Evolutionary conservation across 2,797 vertebrate genomes (phyloP), one percentile per base, ranked within the genome.

Genomic region (Hozukius guyotensis): DNA sequence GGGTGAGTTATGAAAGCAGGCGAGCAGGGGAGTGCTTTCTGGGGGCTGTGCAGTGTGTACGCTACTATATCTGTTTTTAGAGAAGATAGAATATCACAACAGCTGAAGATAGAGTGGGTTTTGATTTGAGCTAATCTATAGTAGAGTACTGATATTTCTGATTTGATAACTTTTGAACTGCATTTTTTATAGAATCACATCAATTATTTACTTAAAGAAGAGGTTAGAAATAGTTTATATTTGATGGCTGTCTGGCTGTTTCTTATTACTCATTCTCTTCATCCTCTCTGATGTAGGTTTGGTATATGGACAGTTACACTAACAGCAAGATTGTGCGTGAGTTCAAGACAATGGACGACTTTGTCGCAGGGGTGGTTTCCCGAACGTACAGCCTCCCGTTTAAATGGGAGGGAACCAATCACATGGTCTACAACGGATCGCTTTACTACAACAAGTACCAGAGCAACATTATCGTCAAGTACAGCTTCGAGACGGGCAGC

Each of bases 371-470:
- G 27, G 96, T 95, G 16, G 98, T 99, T 77, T 99, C 98, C 63
- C 95, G 97, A 93, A 99, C 97, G 89, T 99, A 99, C 95, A 98
- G 96, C 88, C 98, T 99, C 72, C 98, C 98, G 0, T 99, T 99
- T 89, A 99, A 99, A 86, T 99, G 98, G 98, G 98, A 98, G 55
- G 98, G 98, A 83, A 99, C 98, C 82, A 99, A 98, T 92, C 98
- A 99, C 0, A 96, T 99, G 1, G 97, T 99, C 87, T 99, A 98
- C 94, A 99, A 99, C 0, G 97, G 98, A 55, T 99, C 98, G 0
- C 97, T 99, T 36, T 99, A 97, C 90, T 99, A 99, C 95, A 99
- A 99, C 95, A 99, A 99, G 88, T 99, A 99, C 86, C 98, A 99
- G 93, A 99, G 98, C 94, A 99, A 99, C 95, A 99, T 99, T 36